These are phyloP conservation scores for Hetaerina titia DNA, from an alignment of 2,888 invertebrate species.

Conservation along the genomic window DNA sequence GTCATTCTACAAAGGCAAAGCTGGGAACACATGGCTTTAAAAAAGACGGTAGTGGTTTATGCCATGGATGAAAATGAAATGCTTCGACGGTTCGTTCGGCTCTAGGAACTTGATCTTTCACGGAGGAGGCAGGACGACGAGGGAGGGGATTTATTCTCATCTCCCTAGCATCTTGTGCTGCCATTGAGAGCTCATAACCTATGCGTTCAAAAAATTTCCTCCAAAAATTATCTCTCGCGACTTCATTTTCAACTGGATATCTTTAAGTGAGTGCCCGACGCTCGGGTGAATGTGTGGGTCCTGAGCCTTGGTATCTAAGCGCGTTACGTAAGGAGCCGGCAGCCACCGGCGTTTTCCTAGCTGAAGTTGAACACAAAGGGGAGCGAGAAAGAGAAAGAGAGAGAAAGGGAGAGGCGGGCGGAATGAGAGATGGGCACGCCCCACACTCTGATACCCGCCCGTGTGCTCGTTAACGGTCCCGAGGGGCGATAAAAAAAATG, in stretches of 20 bases:
- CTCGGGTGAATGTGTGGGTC: too few relatives aligned
- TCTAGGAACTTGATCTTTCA: too few relatives aligned
- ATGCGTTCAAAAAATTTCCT: neutral
- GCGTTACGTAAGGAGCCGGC: neutral
- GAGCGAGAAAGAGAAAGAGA: neutral
- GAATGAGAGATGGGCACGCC: neutral
- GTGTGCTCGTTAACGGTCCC: neutral
- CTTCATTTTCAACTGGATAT: too few relatives aligned
- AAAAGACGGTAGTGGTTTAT: too few relatives aligned
- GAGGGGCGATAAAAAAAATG: slow-evolving; percentile 31
- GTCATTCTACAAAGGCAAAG: too few relatives aligned
- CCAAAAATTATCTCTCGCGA: too few relatives aligned
- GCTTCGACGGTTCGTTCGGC: too few relatives aligned
- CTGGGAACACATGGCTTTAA: too few relatives aligned
- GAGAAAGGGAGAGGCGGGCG: neutral
- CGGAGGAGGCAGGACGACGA: too few relatives aligned
- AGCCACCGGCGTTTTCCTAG: neutral
- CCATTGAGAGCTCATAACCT: neutral
- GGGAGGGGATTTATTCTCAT: too few relatives aligned
- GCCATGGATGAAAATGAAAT: too few relatives aligned
- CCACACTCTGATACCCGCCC: neutral
- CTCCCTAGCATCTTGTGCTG: neutral
- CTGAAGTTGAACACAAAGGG: neutral
- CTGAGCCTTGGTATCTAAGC: neutral
- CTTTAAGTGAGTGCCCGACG: too few relatives aligned